These are phyloP conservation scores for Trogon melanurus DNA, from an alignment of 2,113 vertebrate genomes.

Conservation along the genomic window DNA sequence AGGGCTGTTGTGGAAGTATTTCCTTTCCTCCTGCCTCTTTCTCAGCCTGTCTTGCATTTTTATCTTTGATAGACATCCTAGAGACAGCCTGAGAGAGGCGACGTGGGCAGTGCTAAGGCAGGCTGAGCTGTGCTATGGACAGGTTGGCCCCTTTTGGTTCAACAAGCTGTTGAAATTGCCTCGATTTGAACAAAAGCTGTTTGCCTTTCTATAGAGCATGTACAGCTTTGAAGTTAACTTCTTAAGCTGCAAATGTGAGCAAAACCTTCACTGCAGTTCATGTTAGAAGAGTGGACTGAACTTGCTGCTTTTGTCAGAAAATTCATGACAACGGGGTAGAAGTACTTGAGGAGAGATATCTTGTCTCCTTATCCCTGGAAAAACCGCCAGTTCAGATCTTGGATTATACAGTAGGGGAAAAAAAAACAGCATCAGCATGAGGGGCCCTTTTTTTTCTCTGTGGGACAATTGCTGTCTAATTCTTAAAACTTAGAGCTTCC, in stretches of 20 bases:
- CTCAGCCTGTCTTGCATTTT: background rate
- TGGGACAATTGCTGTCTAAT: background rate
- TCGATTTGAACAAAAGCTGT: background rate
- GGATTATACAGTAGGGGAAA: background rate
- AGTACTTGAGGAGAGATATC: background rate
- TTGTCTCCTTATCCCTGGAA: background rate
- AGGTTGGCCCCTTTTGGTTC: background rate
- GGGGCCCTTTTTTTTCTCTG: background rate
- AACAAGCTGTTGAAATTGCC: background rate
- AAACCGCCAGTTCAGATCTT: background rate
- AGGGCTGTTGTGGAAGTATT: background rate
- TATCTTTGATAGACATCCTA: background rate
- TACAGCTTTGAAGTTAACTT: background rate
- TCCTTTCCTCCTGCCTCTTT: background rate
- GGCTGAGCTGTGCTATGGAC: background rate
- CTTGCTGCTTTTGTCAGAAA: background rate
- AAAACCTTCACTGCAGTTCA: background rate
- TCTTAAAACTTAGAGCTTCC: background rate
- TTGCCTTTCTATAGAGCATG: background rate
- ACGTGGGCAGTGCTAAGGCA: background rate
- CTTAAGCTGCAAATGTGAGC: background rate
- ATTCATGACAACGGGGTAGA: background rate
- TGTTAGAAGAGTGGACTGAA: background rate
- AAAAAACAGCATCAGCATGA: background rate
- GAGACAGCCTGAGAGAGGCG: background rate